Evolutionary conservation across 2,888 invertebrate genomes (phyloP).

Genomic region (Tipula vernalis): DNA sequence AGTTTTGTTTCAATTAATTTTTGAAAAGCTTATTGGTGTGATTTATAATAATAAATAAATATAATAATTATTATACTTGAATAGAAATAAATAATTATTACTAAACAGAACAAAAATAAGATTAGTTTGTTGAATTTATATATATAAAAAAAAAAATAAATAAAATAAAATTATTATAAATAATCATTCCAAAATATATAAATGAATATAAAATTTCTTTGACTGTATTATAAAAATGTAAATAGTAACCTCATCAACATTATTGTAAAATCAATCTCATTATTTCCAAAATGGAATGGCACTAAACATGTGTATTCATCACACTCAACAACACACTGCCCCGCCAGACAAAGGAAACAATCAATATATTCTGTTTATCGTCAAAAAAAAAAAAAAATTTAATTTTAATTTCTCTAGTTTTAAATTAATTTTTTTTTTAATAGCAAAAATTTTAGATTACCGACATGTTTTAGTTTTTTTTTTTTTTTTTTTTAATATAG

Average conservation of each 20-base stretch:
- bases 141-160: not conserved
- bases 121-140: not conserved
- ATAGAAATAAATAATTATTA: not conserved
- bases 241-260: not conserved
- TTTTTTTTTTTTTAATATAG: not conserved
- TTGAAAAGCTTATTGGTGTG: not conserved
- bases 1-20: not conserved
- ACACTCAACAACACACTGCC: not conserved
- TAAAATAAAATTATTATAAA: not conserved
- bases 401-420: not conserved
- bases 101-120: not conserved
- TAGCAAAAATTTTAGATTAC: not conserved
- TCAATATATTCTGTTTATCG: not conserved
- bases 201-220: not conserved
- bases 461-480: not conserved
- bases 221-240: not conserved
- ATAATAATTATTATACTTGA: not conserved
- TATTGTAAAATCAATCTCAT: not conserved
- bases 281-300: not conserved
- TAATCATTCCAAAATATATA: not conserved
- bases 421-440: not conserved
- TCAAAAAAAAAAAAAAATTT: not conserved
- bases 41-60: not conserved
- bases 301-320: not conserved
- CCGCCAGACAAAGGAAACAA: not conserved